Evolutionary conservation across 1,140 invertebrate genomes (phyloP), one percentile per base, ranked within the genome.

Genomic region (Steinernema khuongi): DNA sequence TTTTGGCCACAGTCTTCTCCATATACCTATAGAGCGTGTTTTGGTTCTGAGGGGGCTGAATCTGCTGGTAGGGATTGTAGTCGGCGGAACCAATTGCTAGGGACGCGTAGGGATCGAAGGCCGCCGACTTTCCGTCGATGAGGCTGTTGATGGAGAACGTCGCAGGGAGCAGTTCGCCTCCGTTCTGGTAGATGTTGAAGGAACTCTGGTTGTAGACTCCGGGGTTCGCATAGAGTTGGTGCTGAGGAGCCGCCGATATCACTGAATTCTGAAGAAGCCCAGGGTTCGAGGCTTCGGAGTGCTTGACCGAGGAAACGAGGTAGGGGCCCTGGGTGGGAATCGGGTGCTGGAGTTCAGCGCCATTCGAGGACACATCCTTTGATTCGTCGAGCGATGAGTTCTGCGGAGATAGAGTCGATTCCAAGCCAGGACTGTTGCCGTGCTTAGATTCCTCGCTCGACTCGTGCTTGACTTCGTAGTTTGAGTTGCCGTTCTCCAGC

Each of bases 11-110:
- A 33, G 30, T 19, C 7, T 19, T 1, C 7, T 43, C 41, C n/a
- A 41, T 67, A 17, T 76, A 76, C 75, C 75, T 76, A 69, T 77
- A 77, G 4, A 77, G 68, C 1, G 75, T 77, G 41, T 77, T 70
- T 60, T 60, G 50, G 26, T 11, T 7, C 22, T 60, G 50, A 2
- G 7, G 50, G 22, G 22, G 11, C 50, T 60, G 50, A 22, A 60
- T 7, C 19, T 60, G 50, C 68, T 77, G 75, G 29, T 77, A 77
- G 31, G 32, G 33, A 18, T 22, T 66, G 28, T 33, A 71, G n/a
- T 75, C 30, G 26, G 50, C 50, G 50, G 50, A 11, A 22, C 50
- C 50, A 22, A 60, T 14, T 26, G 50, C 50, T 2, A 60, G 50
- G 4, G 50, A 22, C 36, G 36, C n/a, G 19, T 60, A 60, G 50